These are phyloP conservation scores for Drosophila emarginata DNA, from an alignment of 2,888 invertebrate genomes.

Conservation along the genomic window DNA sequence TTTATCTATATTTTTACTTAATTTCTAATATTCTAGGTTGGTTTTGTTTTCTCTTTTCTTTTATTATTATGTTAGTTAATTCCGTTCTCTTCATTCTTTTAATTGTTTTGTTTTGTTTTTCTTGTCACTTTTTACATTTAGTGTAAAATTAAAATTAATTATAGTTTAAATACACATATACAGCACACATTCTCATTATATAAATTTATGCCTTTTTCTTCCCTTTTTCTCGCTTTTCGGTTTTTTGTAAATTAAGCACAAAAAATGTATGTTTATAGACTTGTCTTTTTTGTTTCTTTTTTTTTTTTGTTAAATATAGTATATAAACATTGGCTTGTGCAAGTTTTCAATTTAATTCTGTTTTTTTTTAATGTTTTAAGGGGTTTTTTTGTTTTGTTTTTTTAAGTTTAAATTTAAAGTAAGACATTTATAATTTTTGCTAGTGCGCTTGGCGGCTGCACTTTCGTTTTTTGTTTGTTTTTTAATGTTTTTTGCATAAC, in stretches of 20 bases:
- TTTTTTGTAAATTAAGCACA: constrained; percentile 68
- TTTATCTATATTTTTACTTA: constrained; percentile 51
- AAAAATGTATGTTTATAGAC: constrained; percentile 68
- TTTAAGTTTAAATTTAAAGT: constrained; percentile 33
- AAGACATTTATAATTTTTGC: constrained; percentile 45
- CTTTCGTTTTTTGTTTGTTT: constrained; percentile 11
- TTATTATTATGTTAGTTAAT: constrained; percentile 27
- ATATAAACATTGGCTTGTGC: constrained; percentile 76
- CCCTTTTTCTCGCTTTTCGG: constrained; percentile 12
- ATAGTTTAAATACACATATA: constrained; percentile 76
- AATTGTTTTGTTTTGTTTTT: constrained; percentile 13
- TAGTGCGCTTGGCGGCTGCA: constrained; percentile 22
- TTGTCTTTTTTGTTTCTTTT: constrained; percentile 66
- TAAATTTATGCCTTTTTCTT: constrained; percentile 70
- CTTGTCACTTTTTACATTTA: constrained; percentile 66
- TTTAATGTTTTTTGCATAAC: constrained; percentile 49
- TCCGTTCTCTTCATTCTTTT: constrained; percentile 11
- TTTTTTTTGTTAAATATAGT: constrained; percentile 39
- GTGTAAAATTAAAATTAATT: constrained; percentile 75
- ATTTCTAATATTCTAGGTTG: constrained; percentile 51
- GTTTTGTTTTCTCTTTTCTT: constrained; percentile 33
- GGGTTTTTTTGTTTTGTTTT: constrained; percentile 11
- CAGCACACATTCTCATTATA: constrained; percentile 64
- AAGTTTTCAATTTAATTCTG: constrained; percentile 47
- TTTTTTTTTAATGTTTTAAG: constrained; percentile 1